A percentile compares a stretch with the other conserved stretches of the same genome.
Conservation (phyloP, 1,140 invertebrate genomes). For the Pentalonia nigronervosa region DNA sequence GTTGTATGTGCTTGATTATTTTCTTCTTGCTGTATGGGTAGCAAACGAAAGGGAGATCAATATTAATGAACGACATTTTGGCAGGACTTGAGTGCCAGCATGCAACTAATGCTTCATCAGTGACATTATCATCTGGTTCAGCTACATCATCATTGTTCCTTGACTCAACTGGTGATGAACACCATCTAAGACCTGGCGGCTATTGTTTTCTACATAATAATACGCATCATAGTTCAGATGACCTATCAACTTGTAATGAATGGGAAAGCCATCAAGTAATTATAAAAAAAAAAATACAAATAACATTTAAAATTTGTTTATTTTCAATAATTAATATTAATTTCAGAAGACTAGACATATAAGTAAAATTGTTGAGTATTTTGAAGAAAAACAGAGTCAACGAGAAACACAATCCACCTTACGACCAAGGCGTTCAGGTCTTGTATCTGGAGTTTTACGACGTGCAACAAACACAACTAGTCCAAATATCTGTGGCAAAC, state of each 20-base stretch:
- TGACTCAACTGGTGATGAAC: constrained; percentile 61
- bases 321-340: constrained; percentile 21
- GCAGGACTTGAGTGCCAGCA: constrained; percentile 57
- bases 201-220: constrained; percentile 56
- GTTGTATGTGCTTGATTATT: constrained; percentile 17
- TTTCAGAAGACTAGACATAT: constrained; percentile 70
- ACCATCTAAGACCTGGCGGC: constrained; percentile 59
- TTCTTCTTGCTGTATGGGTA: constrained; percentile 48
- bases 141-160: constrained; percentile 71
- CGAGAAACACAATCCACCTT: not conserved
- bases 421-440: constrained; percentile 63
- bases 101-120: constrained; percentile 63
- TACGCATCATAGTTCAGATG: constrained; percentile 75
- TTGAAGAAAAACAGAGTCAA: constrained; percentile 74
- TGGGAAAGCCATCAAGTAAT: constrained; percentile 77
- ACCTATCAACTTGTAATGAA: constrained; percentile 79
- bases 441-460: constrained; percentile 60
- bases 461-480: constrained; percentile 48
- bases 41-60: constrained; percentile 11
- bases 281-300: constrained; percentile 61
- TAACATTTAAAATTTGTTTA: not conserved
- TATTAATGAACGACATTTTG: constrained; percentile 50
- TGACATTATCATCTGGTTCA: constrained; percentile 68
- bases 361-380: constrained; percentile 86
- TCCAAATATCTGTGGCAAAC: constrained; percentile 59